A percentile compares a stretch with the other conserved stretches of the same genome.
These are phyloP conservation scores for Bombylius discolor DNA, from an alignment of 2,888 invertebrate species.

Conservation along the genomic window DNA sequence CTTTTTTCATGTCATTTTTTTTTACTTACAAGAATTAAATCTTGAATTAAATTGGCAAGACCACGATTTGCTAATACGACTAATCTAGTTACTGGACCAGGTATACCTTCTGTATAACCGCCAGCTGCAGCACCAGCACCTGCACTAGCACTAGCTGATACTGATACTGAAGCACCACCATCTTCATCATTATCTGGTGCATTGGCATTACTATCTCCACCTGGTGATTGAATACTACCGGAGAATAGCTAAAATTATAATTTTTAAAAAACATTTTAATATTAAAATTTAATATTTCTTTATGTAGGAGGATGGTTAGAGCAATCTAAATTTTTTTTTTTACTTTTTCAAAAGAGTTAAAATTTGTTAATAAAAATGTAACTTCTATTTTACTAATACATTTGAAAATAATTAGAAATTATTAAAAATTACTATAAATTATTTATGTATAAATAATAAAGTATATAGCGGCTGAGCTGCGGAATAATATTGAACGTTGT, in stretches of 20 bases:
- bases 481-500: slow-evolving; percentile 4
- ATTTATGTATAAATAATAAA: neutral
- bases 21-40: slow-evolving; percentile 64
- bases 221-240: slow-evolving; percentile 52
- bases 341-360: too few relatives aligned
- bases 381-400: too few relatives aligned
- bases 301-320: neutral
- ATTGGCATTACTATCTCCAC: slow-evolving; percentile 28
- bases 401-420: too few relatives aligned
- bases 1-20: neutral
- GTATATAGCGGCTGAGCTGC: slow-evolving; percentile 12
- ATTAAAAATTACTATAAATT: too few relatives aligned
- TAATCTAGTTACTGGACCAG: slow-evolving; percentile 74
- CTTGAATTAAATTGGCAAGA: slow-evolving; percentile 74
- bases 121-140: slow-evolving; percentile 44
- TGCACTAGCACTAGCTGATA: slow-evolving; percentile 38
- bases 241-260: slow-evolving; percentile 54
- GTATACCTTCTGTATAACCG: slow-evolving; percentile 68
- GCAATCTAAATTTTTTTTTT: too few relatives aligned
- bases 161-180: slow-evolving; percentile 24
- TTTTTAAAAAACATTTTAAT: neutral
- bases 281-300: neutral
- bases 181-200: slow-evolving; percentile 42
- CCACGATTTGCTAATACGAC: slow-evolving; percentile 80
- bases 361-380: too few relatives aligned